Evolutionary conservation across 2,797 vertebrate genomes (phyloP).

Genomic region (Dallia pectoralis): DNA sequence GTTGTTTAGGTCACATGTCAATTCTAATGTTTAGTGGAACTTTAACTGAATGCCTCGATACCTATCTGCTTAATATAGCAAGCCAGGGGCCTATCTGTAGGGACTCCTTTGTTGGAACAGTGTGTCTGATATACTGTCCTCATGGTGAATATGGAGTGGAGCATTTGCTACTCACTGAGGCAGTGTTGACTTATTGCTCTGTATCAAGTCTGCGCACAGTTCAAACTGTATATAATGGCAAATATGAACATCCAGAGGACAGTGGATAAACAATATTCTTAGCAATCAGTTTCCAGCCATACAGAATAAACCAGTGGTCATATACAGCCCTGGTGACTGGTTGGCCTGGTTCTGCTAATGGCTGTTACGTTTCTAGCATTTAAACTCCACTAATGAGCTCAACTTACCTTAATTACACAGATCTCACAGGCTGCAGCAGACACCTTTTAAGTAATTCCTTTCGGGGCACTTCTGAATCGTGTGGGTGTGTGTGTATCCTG

Average conservation of each 20-base stretch:
- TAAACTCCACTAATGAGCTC: conserved; percentile 64
- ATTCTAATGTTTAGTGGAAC: too few species aligned
- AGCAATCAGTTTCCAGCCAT: background rate
- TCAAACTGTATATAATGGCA: background rate
- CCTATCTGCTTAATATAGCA: too few species aligned
- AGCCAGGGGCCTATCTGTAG: too few species aligned
- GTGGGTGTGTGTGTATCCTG: background rate
- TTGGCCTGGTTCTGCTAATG: conserved; percentile 55
- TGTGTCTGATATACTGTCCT: too few species aligned
- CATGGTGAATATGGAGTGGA: too few species aligned
- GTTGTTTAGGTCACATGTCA: too few species aligned
- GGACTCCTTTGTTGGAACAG: too few species aligned
- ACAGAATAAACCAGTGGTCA: conserved; percentile 32
- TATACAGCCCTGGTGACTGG: conserved; percentile 29
- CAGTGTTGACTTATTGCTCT: background rate
- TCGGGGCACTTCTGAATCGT: background rate
- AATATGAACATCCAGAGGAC: background rate
- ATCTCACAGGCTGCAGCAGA: conserved; percentile 32
- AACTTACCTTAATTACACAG: conserved; percentile 66
- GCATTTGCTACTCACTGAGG: too few species aligned
- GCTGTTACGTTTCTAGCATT: conserved; percentile 57
- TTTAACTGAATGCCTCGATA: too few species aligned
- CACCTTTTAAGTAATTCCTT: background rate
- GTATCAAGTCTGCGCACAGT: background rate
- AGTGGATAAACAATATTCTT: background rate